phyloP scores from a whole-genome alignment of 2,888 invertebrate genomes.

The Meloe dianella region DNA sequence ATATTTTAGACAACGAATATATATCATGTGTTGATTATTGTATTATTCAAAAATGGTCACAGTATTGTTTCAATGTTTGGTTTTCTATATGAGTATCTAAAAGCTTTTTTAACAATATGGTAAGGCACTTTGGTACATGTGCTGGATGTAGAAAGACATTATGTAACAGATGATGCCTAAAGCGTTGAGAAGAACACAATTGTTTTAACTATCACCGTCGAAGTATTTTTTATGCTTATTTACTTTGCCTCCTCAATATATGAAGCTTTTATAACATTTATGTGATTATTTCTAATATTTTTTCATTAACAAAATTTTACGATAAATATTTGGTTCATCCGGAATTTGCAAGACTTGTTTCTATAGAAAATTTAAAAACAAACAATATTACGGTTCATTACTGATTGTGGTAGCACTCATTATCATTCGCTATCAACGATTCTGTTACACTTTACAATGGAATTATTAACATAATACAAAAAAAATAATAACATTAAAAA shows the following conservation, averaged over 20 bases:
- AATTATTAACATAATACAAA: no score
- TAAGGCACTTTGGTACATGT: constrained; percentile 7
- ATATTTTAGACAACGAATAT: not conserved
- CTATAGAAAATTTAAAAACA: no score
- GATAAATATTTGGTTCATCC: no score
- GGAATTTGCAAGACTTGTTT: no score
- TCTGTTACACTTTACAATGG: no score
- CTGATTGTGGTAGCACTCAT: no score
- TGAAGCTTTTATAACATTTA: no score
- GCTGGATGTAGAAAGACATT: constrained; percentile 1
- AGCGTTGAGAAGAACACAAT: not conserved
- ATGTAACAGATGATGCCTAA: constrained; percentile 22
- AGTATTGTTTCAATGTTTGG: not conserved
- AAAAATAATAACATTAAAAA: no score
- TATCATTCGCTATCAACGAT: no score
- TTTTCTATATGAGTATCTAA: constrained; percentile 1
- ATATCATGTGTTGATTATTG: not conserved
- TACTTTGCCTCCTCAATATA: constrained; percentile 23
- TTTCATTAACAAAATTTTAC: no score
- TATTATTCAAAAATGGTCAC: not conserved
- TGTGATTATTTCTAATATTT: no score
- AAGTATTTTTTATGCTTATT: constrained; percentile 30
- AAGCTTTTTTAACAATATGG: constrained; percentile 10
- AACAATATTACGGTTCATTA: no score
- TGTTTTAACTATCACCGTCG: not conserved